Evolutionary conservation across 64 coral and sea anemone species (phyloP).

Genomic region (Montipora sp.): DNA sequence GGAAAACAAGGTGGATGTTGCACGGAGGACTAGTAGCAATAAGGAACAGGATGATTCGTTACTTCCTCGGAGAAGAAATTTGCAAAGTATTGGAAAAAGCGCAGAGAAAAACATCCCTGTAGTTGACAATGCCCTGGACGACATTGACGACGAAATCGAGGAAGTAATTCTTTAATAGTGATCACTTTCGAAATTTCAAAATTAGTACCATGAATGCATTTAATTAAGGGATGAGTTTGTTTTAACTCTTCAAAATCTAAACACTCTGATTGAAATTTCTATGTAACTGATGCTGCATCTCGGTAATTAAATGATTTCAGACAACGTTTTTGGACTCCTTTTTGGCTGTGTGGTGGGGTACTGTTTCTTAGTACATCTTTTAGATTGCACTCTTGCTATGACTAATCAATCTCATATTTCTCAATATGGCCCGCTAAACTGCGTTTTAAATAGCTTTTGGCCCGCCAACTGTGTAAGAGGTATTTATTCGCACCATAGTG

Average conservation of each 20-base stretch:
- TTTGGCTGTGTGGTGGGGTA: no score
- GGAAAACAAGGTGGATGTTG: constrained; percentile 84
- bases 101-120: constrained; percentile 65
- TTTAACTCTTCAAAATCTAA: not conserved
- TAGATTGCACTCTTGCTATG: no score
- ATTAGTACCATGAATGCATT: no score
- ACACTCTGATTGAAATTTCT: not conserved
- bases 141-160: constrained; percentile 87
- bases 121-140: constrained; percentile 67
- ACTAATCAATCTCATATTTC: no score
- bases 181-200: not conserved
- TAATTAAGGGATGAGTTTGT: no score
- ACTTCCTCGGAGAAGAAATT: constrained; percentile 62
- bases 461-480: no score
- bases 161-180: constrained; percentile 81
- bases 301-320: not conserved
- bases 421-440: no score
- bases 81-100: constrained; percentile 55
- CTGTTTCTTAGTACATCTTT: no score
- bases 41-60: constrained; percentile 53
- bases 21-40: constrained; percentile 16
- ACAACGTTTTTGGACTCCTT: not conserved
- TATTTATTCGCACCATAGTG: no score
- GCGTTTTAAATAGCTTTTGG: no score
- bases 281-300: not conserved